A percentile compares a stretch with the other conserved stretches of the same genome.
Conservation (phyloP, 2,888 invertebrate species). For the Pheosia tremula region DNA sequence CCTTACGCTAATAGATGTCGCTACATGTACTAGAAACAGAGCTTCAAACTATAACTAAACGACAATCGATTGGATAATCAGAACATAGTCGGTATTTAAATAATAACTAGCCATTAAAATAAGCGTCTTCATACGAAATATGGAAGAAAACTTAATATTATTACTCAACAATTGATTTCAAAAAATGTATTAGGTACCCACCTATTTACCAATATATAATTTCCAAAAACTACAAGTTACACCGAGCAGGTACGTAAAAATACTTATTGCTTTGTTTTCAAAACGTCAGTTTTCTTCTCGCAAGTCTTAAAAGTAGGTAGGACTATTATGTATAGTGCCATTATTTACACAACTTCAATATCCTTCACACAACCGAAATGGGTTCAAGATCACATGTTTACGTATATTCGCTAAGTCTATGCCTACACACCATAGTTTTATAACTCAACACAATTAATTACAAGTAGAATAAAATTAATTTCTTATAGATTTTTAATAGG, state of each 20-base stretch:
- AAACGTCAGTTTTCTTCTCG: neutral
- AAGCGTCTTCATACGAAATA: neutral
- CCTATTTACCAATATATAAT: too few species aligned
- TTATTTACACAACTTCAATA: neutral
- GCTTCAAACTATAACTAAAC: neutral
- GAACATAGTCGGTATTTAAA: neutral
- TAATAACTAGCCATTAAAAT: neutral
- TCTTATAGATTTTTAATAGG: too few species aligned
- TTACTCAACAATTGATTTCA: too few species aligned
- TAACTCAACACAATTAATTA: too few species aligned
- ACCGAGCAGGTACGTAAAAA: too few species aligned
- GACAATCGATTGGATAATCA: too few species aligned
- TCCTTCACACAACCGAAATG: neutral
- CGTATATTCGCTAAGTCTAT: neutral
- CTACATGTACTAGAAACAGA: neutral
- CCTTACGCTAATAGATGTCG: conserved; percentile 35
- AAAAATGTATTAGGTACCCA: too few species aligned
- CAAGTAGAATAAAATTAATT: too few species aligned
- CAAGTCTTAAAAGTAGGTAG: neutral
- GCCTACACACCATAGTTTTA: too few species aligned
- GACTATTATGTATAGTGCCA: too few species aligned
- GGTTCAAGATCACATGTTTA: neutral
- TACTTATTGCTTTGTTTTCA: neutral
- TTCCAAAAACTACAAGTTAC: too few species aligned
- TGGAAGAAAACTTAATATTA: too few species aligned